Evolutionary conservation across 2,113 vertebrate genomes (phyloP).

Genomic region (Marmota monax): DNA sequence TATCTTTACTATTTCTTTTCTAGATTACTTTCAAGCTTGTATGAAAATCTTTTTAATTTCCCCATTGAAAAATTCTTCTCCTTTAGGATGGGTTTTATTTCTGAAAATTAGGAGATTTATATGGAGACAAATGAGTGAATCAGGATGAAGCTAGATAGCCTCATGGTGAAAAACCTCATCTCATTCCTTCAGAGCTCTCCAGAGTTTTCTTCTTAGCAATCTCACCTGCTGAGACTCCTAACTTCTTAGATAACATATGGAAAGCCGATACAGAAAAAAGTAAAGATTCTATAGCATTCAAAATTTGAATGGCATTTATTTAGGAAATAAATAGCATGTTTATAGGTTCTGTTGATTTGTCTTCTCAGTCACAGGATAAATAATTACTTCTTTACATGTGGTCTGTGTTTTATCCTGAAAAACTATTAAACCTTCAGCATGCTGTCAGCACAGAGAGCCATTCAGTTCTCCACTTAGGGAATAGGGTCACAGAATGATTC

Average conservation of each 20-base stretch:
- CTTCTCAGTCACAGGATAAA: not conserved
- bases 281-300: not conserved
- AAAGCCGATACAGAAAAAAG: not conserved
- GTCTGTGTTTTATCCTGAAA: not conserved
- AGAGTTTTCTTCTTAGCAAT: not conserved
- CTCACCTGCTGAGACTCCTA: not conserved
- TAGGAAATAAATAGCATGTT: not conserved
- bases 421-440: not conserved
- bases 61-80: conserved; percentile 15
- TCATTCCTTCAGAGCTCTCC: not conserved
- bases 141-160: not conserved
- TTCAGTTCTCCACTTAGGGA: not conserved
- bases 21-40: not conserved
- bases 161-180: not conserved
- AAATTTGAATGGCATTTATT: not conserved
- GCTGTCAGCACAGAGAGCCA: not conserved
- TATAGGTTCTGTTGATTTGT: not conserved
- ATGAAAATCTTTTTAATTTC: conserved; percentile 4
- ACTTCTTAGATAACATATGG: not conserved
- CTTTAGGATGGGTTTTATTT: conserved; percentile 1
- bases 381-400: not conserved
- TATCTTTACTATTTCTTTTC: not conserved
- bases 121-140: not conserved
- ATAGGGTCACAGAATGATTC: not conserved
- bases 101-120: not conserved